Evolutionary conservation across 2,797 vertebrate species (phyloP).

Genomic region (Parotocinclus haroldoi): DNA sequence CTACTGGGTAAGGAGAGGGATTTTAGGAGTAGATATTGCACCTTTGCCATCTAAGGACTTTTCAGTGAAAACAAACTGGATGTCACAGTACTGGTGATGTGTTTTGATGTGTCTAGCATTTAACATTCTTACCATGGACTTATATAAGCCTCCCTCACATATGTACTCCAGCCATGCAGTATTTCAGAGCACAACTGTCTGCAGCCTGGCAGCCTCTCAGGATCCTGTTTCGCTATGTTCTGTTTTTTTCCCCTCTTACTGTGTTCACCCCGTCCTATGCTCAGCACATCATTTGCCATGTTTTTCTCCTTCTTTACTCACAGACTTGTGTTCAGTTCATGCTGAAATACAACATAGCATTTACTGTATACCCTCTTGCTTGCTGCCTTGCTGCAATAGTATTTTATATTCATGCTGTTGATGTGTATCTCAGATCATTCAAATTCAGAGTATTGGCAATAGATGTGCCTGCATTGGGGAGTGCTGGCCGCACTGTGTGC

Average conservation of each 20-base stretch:
- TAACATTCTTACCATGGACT: constrained; percentile 62
- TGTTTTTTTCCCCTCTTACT: constrained; percentile 9
- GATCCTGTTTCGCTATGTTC: constrained; percentile 22
- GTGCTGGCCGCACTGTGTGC: constrained; percentile 60
- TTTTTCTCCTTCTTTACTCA: constrained; percentile 9
- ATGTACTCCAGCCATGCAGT: constrained; percentile 65
- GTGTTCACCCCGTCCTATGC: neutral
- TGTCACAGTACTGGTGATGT: constrained; percentile 25
- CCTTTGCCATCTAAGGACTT: constrained; percentile 9
- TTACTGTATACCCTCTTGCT: constrained; percentile 12
- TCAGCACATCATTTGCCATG: neutral
- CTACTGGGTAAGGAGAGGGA: too few relatives aligned
- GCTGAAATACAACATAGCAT: neutral
- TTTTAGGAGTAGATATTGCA: neutral
- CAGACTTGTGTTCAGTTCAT: neutral
- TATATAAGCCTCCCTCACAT: constrained; percentile 64
- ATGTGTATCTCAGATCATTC: constrained; percentile 36
- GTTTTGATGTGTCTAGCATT: constrained; percentile 54
- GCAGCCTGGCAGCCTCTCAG: constrained; percentile 51
- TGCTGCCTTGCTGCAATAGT: constrained; percentile 16
- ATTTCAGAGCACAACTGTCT: constrained; percentile 59
- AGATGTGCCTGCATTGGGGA: constrained; percentile 19
- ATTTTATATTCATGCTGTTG: constrained; percentile 50
- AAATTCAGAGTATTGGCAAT: constrained; percentile 51
- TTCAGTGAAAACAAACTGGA: constrained; percentile 22